phyloP scores from a whole-genome alignment of 2,797 vertebrate species.

The Philypnodon macrostomus region DNA sequence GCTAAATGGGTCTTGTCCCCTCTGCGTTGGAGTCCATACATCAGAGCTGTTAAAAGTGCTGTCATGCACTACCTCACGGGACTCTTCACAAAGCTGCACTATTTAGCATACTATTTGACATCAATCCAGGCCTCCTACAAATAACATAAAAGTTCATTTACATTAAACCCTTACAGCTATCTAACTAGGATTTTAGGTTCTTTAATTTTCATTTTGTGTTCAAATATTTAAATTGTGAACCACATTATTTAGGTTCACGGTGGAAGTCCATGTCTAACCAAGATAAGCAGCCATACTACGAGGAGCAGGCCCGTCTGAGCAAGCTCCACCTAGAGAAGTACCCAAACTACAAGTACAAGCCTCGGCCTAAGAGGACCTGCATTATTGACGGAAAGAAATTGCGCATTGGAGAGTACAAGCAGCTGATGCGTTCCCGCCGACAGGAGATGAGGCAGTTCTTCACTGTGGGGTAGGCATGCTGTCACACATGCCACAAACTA shows the following conservation, averaged over 20 bases:
- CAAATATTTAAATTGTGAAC: conserved; percentile 2
- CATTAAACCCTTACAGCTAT: too few relatives aligned
- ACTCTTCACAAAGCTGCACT: conserved; percentile 58
- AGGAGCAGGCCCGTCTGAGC: conserved; percentile 97
- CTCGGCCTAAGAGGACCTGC: conserved; percentile 97
- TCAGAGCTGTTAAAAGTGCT: conserved; percentile 77
- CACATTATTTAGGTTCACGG: conserved; percentile 83
- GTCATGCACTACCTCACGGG: conserved; percentile 56
- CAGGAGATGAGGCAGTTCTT: conserved; percentile 99
- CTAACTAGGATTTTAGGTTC: neutral
- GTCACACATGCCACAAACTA: conserved; percentile 21
- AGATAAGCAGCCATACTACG: conserved; percentile 98
- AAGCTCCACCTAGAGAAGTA: conserved; percentile 99
- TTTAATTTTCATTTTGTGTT: neutral
- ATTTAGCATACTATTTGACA: conserved; percentile 61
- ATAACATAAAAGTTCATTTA: conserved; percentile 19
- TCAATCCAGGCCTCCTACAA: conserved; percentile 14
- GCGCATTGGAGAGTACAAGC: conserved; percentile 98
- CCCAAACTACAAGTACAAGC: conserved; percentile 99
- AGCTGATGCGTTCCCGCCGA: conserved; percentile 97
- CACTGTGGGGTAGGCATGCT: conserved; percentile 89
- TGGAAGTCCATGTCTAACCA: conserved; percentile 99
- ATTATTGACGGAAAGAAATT: conserved; percentile 98
- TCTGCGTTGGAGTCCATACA: conserved; percentile 75
- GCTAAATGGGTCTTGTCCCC: conserved; percentile 79